Base-by-base conservation (phyloP, 2,113 vertebrate genomes). In the Peromyscus maniculatus region DNA sequence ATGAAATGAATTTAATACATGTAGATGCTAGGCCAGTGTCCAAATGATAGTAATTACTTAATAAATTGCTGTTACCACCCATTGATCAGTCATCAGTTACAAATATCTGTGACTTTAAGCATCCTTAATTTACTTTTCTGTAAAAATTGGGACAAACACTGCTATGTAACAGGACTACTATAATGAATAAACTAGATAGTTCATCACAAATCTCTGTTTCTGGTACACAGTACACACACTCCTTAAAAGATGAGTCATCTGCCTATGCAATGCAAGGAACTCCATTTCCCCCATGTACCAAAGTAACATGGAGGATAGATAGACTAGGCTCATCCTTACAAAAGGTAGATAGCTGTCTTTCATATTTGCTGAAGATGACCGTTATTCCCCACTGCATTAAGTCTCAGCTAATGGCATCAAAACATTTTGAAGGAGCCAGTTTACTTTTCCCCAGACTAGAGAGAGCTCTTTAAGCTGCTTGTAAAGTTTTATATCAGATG, bases 111-210 rank as follows among this genome's bases (percentile, higher is more conserved):
- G 43, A 52, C 46, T 39, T 91, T 88, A 90, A 57, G 75, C 59
- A 55, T 62, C 21, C 74, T 92, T 95, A 74, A 39, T 82, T 96
- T 74, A 89, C 17, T 69, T 74, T 91, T 96, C 46, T 84, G 13
- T 83, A n/a, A 64, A 94, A 91, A 83, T 88, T 31, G n/a, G n/a
- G 36, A 83, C 26, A 89, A 75, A 19, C 26, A 59, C n/a, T 75
- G 21, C n/a, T 75, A 59, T 31, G 7, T 89, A 75, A 39, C 10
- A 31, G 62, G 52, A 49, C 39, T 94, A 52, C 89, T 96, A 91
- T 36, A 96, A 95, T 91, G 79, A 90, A 71, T 80, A 91, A 72
- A 89, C 57, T 89, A 93, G 75, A 95, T 80, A 94, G 89, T 62
- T 13, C 72, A 92, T 19, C 19, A 46, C 57, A 93, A 90, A 77